These are phyloP conservation scores for Lichenostomus cassidix DNA, from an alignment of 2,113 vertebrate species.

Conservation along the genomic window DNA sequence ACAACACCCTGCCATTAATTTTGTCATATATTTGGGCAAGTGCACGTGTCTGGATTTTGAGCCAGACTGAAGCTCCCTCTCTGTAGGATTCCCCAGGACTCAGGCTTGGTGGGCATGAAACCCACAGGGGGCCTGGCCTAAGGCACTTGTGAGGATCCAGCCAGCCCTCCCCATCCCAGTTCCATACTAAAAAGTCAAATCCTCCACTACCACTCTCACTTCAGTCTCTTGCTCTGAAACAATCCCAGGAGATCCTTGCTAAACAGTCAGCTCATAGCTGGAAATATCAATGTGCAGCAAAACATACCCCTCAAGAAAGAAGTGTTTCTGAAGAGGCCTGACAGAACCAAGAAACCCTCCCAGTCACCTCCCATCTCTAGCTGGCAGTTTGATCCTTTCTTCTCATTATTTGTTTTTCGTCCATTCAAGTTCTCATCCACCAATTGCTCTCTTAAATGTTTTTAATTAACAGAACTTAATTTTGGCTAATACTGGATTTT, in stretches of 20 bases:
- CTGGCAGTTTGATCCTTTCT: background rate
- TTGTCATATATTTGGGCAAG: background rate
- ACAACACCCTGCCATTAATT: background rate
- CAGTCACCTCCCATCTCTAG: background rate
- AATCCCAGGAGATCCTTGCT: background rate
- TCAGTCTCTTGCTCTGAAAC: background rate
- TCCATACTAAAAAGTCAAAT: background rate
- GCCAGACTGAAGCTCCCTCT: background rate
- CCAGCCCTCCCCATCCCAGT: background rate
- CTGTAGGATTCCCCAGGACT: background rate
- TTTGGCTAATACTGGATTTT: conserved; percentile 61
- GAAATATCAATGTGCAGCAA: background rate
- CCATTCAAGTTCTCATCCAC: background rate
- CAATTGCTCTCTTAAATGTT: conserved; percentile 29
- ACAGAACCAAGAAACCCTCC: background rate
- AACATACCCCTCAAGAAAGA: background rate
- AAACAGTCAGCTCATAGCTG: background rate
- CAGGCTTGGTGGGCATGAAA: background rate
- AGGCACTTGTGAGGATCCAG: background rate
- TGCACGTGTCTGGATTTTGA: background rate
- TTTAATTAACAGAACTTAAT: conserved; percentile 51
- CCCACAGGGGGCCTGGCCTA: background rate
- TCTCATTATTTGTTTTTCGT: background rate
- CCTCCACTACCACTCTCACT: background rate
- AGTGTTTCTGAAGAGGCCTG: background rate